These are phyloP conservation scores for Ennomos fuscantarius DNA, from an alignment of 2,888 invertebrate genomes.

Conservation along the genomic window DNA sequence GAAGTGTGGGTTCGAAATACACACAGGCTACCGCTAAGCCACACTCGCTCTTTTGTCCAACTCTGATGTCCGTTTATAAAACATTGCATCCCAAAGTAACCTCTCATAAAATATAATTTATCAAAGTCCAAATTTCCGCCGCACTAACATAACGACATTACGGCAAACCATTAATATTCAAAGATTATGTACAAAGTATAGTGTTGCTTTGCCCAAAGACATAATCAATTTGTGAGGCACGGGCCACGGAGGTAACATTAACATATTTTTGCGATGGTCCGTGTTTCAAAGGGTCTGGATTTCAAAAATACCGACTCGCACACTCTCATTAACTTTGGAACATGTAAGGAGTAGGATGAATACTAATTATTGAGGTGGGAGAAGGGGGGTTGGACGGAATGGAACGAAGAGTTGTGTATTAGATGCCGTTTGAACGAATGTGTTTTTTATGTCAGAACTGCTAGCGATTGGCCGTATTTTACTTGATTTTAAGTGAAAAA, in stretches of 20 bases:
- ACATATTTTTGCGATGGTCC: conserved; percentile 77
- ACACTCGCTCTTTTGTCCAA: no score
- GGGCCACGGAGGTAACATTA: conserved; percentile 55
- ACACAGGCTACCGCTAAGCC: no score
- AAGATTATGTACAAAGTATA: conserved; percentile 38
- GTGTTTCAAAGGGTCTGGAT: conserved; percentile 74
- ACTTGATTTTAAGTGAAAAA: no score
- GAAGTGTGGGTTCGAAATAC: no score
- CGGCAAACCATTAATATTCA: conserved; percentile 35
- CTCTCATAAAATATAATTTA: no score
- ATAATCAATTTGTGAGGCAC: conserved; percentile 42
- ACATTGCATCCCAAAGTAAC: no score
- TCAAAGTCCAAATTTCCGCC: not conserved
- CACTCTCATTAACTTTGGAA: conserved; percentile 81
- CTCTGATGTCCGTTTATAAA: no score
- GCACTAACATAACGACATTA: conserved; percentile 16
- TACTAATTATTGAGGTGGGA: conserved; percentile 75
- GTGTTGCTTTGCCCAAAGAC: conserved; percentile 39
- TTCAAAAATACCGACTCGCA: conserved; percentile 77
- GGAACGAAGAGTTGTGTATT: not conserved
- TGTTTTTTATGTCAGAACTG: not conserved
- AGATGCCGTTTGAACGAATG: not conserved
- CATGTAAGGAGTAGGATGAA: conserved; percentile 77
- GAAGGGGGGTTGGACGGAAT: conserved; percentile 29
- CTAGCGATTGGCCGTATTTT: no score